Percentiles rank a stretch among this genome's conserved stretches.
These are phyloP conservation scores for Lophotis ruficrista DNA, from an alignment of 2,113 vertebrate species.

Conservation along the genomic window DNA sequence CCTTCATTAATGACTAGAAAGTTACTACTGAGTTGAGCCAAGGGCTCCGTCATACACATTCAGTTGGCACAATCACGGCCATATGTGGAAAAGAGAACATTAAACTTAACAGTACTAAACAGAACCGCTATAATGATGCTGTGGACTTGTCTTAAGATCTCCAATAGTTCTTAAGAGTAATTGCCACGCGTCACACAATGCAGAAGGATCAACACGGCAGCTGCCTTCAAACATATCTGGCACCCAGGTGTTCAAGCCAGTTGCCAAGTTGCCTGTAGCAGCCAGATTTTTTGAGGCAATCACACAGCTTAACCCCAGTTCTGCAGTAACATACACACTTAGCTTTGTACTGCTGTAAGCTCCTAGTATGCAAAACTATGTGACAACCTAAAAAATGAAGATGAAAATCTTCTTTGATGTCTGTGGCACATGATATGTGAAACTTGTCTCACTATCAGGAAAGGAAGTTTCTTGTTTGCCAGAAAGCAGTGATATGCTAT, in stretches of 20 bases:
- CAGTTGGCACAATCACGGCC: not conserved
- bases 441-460: not conserved
- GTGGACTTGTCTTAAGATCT: not conserved
- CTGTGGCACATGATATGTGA: not conserved
- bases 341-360: not conserved
- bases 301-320: not conserved
- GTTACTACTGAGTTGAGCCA: not conserved
- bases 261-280: not conserved
- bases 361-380: not conserved
- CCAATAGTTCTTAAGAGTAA: not conserved
- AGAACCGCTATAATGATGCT: not conserved
- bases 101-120: not conserved
- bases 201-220: not conserved
- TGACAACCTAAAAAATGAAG: not conserved
- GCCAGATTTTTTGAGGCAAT: not conserved
- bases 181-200: not conserved
- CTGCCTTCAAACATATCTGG: not conserved
- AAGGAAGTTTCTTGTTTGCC: not conserved
- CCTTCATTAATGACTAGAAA: not conserved
- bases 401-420: not conserved
- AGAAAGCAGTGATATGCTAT: not conserved
- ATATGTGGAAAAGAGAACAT: not conserved
- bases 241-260: not conserved
- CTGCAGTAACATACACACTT: not conserved
- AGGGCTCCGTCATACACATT: not conserved